These are phyloP conservation scores for Sesia apiformis DNA, from an alignment of 2,888 invertebrate genomes.

Conservation along the genomic window DNA sequence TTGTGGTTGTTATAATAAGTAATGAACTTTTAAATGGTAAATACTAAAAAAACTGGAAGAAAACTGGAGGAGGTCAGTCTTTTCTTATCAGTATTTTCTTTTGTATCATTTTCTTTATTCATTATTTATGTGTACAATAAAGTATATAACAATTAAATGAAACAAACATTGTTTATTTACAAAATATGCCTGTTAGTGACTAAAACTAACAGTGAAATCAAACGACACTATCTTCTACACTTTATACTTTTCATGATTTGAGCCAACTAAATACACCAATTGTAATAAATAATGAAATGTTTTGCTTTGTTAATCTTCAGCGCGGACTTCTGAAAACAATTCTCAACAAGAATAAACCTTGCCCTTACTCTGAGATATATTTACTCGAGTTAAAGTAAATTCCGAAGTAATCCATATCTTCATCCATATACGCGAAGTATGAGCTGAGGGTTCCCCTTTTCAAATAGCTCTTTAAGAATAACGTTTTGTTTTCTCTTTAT, in stretches of 20 bases:
- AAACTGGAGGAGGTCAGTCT: too few relatives aligned
- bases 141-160: slow-evolving; percentile 6
- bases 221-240: slow-evolving; percentile 2
- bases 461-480: too few relatives aligned
- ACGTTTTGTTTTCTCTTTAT: not conserved
- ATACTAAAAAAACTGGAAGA: too few relatives aligned
- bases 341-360: slow-evolving; percentile 20
- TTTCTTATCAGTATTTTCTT: not conserved
- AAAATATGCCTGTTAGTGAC: too few relatives aligned
- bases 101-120: too few relatives aligned
- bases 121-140: too few relatives aligned
- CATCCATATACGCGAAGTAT: slow-evolving; percentile 23
- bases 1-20: too few relatives aligned
- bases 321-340: slow-evolving; percentile 15
- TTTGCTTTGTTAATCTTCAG: slow-evolving; percentile 21
- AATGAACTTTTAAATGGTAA: too few relatives aligned
- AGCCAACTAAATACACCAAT: not conserved
- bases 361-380: slow-evolving; percentile 19
- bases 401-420: slow-evolving; percentile 33
- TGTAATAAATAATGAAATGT: slow-evolving; percentile 19
- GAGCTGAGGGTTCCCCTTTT: not conserved
- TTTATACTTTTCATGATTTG: not conserved
- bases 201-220: not conserved
- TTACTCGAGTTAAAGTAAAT: slow-evolving; percentile 31
- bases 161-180: too few relatives aligned